These are phyloP conservation scores for Drosophila nigromelanica DNA, from an alignment of 1,140 invertebrate genomes.

Conservation along the genomic window DNA sequence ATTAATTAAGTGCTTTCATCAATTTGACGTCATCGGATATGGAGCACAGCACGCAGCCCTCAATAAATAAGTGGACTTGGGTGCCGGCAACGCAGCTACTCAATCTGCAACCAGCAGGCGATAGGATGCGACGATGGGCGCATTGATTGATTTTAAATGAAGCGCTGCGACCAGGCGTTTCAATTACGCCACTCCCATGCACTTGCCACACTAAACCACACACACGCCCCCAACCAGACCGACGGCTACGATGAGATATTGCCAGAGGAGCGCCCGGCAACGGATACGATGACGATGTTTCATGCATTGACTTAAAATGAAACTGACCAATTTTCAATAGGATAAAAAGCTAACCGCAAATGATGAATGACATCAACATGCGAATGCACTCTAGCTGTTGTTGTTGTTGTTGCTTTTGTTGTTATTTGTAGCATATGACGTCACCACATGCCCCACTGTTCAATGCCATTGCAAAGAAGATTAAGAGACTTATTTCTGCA, in stretches of 20 bases:
- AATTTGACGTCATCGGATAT: conserved; percentile 58
- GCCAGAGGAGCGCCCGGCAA: not conserved
- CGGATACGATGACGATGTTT: not conserved
- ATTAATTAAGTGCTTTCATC: conserved; percentile 68
- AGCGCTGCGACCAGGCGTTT: conserved; percentile 40
- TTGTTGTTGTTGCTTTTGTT: not conserved
- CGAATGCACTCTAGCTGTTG: conserved; percentile 41
- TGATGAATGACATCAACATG: conserved; percentile 40
- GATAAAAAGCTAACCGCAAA: conserved; percentile 4
- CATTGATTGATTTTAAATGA: conserved; percentile 73
- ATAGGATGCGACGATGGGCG: conserved; percentile 43
- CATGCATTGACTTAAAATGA: not conserved
- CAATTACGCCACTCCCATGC: conserved; percentile 70
- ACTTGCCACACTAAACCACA: conserved; percentile 23
- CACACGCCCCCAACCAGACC: no score
- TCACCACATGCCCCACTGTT: conserved; percentile 22
- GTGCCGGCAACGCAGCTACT: conserved; percentile 21
- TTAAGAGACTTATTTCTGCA: no score
- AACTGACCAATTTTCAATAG: conserved; percentile 2
- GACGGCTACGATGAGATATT: not conserved
- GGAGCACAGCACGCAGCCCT: conserved; percentile 46
- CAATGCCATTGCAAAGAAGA: no score
- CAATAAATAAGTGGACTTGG: not conserved
- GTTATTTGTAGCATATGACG: conserved; percentile 34
- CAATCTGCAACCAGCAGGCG: conserved; percentile 18